Conservation (phyloP, 2,888 invertebrate genomes). For the Hemistola chrysoprasaria region DNA sequence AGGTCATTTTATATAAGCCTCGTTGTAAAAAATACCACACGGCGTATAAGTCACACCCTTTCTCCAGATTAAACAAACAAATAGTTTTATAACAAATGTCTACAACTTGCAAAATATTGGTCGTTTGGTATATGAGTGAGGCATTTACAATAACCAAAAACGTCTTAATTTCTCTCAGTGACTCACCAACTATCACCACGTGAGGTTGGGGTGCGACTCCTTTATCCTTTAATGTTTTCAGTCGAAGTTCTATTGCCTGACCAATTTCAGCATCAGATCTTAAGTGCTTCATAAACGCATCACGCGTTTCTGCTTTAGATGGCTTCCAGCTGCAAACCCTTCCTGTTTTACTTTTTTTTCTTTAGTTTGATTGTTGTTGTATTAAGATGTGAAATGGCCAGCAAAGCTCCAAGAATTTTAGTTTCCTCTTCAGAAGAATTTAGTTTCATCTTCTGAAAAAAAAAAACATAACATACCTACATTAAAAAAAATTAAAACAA, state of each 20-base stretch:
- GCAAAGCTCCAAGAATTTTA: neutral
- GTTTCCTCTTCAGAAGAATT: neutral
- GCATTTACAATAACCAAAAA: conserved; percentile 3
- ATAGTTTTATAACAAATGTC: conserved; percentile 13
- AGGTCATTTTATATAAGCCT: conserved; percentile 9
- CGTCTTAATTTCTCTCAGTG: neutral
- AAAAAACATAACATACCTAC: neutral
- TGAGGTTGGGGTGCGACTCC: conserved; percentile 5
- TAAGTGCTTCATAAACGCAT: conserved; percentile 2
- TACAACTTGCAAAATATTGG: conserved; percentile 5
- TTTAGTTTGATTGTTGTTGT: neutral
- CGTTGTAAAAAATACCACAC: conserved; percentile 14
- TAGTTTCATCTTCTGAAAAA: too few species aligned
- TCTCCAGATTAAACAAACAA: conserved; percentile 10
- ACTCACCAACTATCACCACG: conserved; percentile 5
- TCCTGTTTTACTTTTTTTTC: neutral
- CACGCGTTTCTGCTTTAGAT: conserved; percentile 1
- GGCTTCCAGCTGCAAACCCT: conserved; percentile 4
- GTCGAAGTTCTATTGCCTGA: neutral
- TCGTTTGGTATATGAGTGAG: neutral
- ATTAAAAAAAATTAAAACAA: too few species aligned
- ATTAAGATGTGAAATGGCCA: neutral
- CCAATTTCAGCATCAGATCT: neutral
- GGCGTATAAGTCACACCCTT: conserved; percentile 4
- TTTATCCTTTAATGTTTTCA: neutral